phyloP scores from a whole-genome alignment of 2,888 invertebrate species.

The Cotesia congregata region DNA sequence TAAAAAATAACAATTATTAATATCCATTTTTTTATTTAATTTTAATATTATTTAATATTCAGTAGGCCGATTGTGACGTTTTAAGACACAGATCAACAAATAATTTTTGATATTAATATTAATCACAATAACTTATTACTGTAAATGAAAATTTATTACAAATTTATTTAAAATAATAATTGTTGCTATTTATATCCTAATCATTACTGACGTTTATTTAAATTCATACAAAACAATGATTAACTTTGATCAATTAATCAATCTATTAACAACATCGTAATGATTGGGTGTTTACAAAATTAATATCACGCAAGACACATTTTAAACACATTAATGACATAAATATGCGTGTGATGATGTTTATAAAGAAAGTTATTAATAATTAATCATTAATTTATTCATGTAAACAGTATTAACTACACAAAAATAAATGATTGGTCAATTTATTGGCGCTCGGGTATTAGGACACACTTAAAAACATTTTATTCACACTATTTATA shows the following conservation, averaged over 20 bases:
- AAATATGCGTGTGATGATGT: neutral
- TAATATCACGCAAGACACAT: neutral
- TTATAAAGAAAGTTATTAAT: neutral
- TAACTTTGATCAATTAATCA: neutral
- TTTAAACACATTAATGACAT: neutral
- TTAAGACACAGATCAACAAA: neutral
- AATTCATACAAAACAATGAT: neutral
- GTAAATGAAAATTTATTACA: slow-evolving; percentile 7
- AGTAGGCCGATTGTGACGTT: slow-evolving; percentile 14
- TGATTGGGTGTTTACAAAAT: neutral
- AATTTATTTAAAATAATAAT: slow-evolving; percentile 20
- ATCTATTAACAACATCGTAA: neutral
- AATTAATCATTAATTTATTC: neutral
- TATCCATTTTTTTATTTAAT: slow-evolving; percentile 3
- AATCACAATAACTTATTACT: slow-evolving; percentile 11
- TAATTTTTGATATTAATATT: neutral
- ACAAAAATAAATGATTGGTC: neutral
- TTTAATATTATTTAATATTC: slow-evolving; percentile 1
- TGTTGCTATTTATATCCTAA: slow-evolving; percentile 11
- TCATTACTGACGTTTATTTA: neutral
- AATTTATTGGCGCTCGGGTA: neutral
- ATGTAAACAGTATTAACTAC: neutral
- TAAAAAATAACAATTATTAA: neutral
- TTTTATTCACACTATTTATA: slow-evolving; percentile 1
- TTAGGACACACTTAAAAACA: neutral